Conservation (phyloP, 2,888 invertebrate species). For the Lasioglossum marginatum region DNA sequence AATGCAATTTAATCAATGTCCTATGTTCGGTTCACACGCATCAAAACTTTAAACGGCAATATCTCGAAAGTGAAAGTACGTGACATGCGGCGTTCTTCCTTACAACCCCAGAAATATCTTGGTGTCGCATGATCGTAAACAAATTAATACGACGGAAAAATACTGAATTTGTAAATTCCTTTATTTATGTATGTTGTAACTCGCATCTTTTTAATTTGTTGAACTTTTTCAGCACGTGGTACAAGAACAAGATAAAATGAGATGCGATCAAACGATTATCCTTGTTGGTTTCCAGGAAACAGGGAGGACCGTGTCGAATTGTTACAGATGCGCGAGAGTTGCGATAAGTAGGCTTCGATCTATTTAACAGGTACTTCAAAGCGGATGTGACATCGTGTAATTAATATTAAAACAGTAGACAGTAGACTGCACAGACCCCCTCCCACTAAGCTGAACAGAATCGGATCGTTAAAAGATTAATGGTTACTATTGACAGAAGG, state of each 20-base stretch:
- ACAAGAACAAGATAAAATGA: no score
- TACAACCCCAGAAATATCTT: no score
- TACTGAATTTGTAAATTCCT: no score
- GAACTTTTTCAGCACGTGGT: neutral
- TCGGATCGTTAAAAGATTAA: conserved; percentile 45
- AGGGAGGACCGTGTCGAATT: neutral
- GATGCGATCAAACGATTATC: no score
- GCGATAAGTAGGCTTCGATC: neutral
- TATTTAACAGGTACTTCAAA: neutral
- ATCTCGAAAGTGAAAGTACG: no score
- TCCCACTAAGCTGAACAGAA: neutral
- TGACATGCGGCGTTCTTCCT: no score
- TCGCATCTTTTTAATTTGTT: neutral
- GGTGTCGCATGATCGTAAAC: no score
- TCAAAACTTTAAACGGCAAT: no score
- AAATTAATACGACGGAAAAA: no score
- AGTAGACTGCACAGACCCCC: neutral
- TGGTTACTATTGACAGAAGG: conserved; percentile 26
- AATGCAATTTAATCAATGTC: no score
- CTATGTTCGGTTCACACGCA: no score
- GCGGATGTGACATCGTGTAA: neutral
- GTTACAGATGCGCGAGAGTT: neutral
- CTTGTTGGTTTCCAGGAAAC: neutral
- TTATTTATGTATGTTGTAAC: no score
- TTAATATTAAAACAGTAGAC: neutral